These are phyloP conservation scores for Pteromalus puparum DNA, from an alignment of 1,140 invertebrate genomes.

Conservation along the genomic window DNA sequence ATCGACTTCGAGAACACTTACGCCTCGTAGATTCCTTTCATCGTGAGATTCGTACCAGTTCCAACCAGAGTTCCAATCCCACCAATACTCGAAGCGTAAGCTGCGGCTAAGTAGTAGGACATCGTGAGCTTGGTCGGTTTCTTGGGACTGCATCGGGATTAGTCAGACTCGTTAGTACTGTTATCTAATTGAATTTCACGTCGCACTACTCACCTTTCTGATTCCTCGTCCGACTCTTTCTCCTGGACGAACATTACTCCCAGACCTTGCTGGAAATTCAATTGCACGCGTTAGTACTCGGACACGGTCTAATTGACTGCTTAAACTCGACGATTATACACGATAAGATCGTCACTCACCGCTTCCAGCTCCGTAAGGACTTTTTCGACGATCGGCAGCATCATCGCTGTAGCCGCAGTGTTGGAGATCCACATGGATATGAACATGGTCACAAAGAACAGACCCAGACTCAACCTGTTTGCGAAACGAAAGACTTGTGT, in stretches of 20 bases:
- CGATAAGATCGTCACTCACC: slow-evolving; percentile 59
- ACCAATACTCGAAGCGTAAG: slow-evolving; percentile 80
- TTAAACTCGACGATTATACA: too few species aligned
- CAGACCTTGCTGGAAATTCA: slow-evolving; percentile 70
- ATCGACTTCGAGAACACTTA: slow-evolving; percentile 71
- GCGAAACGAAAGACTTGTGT: background rate
- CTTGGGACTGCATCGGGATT: slow-evolving; percentile 57
- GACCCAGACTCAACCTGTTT: slow-evolving; percentile 72
- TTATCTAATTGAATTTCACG: background rate
- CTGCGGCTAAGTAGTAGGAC: slow-evolving; percentile 78
- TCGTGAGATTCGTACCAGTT: slow-evolving; percentile 82
- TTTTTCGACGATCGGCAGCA: slow-evolving; percentile 79
- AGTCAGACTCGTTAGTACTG: background rate
- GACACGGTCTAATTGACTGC: too few species aligned
- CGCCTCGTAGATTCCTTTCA: slow-evolving; percentile 79
- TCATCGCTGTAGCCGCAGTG: slow-evolving; percentile 79
- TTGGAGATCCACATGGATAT: slow-evolving; percentile 82
- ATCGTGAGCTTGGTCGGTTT: slow-evolving; percentile 71
- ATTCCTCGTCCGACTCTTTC: slow-evolving; percentile 44
- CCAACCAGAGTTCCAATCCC: slow-evolving; percentile 85
- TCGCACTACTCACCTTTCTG: slow-evolving; percentile 34
- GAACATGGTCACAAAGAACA: slow-evolving; percentile 79
- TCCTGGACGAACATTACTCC: slow-evolving; percentile 69
- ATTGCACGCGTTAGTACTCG: background rate
- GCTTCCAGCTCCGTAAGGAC: slow-evolving; percentile 74